Evolutionary conservation across 37 sponge, comb jelly and placozoan species (phyloP), one percentile per base, ranked within the genome.

Genomic region (Mnemiopsis leidyi): DNA sequence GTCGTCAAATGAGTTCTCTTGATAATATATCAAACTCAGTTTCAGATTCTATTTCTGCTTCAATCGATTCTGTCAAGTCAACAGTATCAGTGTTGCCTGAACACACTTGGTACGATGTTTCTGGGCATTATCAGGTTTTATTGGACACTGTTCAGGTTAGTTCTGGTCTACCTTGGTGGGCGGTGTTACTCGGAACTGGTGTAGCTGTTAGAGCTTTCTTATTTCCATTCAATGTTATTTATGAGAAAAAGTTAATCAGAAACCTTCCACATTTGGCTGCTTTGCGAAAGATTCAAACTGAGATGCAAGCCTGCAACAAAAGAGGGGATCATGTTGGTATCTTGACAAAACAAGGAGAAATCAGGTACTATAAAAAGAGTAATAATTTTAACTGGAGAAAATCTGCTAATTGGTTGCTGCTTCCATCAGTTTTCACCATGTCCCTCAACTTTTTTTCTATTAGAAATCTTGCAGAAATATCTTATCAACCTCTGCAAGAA

Each of bases 91-190:
- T 9, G 9, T 32, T 77, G 33, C 79, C 79, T 77, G 79, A 77
- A 16, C 79, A 77, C 33, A 32, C 32, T 33, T 34, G 26, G 34
- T 34, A 13, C 32, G 39, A 85, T 40, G 39, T 85, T 0, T 28
- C 36, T 5, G 26, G 25, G 5, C 90, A 85, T 25, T 85, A 85
- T 26, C 90, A 85, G 23, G 23, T n/a, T 25, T 2, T 85, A 3
- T 21, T 85, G 39, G 90, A 85, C 24, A 85, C 61, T 21, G 35
- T 85, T 40, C 90, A 85, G 61, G 61, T 40, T 38, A 39, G 38
- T 23, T 28, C 90, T n/a, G 48, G 90, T 38, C 25, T 85, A 40
- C 90, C 90, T 1, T 85, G 90, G 90, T 85, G 90, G 90, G 90
- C 36, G 13, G 61, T 85, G 0, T 40, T 85, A 2, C 16, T 85